Conservation (phyloP, 1,140 invertebrate species). For the Sycobia sp. region DNA sequence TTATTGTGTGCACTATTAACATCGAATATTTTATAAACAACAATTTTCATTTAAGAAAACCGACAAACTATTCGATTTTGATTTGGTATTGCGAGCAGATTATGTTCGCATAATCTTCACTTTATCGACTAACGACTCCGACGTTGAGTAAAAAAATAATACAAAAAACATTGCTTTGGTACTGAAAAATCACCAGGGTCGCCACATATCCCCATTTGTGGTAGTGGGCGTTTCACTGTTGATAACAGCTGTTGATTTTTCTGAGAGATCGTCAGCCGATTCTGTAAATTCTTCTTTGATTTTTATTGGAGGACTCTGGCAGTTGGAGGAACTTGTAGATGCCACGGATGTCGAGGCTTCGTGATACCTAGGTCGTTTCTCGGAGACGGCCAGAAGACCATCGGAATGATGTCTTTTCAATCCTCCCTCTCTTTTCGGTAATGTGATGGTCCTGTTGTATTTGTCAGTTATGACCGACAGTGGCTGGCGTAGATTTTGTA, state of each 20-base stretch:
- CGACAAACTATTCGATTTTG: no score
- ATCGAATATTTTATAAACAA: no score
- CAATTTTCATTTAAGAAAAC: no score
- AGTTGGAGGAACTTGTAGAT: conserved; percentile 36
- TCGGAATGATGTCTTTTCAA: conserved; percentile 51
- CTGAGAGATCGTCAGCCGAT: conserved; percentile 43
- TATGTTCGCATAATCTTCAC: no score
- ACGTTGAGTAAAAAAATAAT: neutral
- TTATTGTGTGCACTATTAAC: no score
- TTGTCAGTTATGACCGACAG: conserved; percentile 58
- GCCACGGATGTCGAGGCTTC: conserved; percentile 46
- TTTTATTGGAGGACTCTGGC: conserved; percentile 20
- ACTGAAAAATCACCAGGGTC: conserved; percentile 56
- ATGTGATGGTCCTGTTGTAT: conserved; percentile 42
- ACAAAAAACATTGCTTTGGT: conserved; percentile 13
- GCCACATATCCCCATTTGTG: conserved; percentile 60
- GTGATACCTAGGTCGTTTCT: conserved; percentile 51
- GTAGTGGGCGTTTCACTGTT: conserved; percentile 44
- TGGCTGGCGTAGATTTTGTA: conserved; percentile 47
- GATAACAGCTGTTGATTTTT: neutral
- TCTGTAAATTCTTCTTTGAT: conserved; percentile 41
- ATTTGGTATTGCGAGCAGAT: no score
- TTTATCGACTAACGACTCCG: neutral
- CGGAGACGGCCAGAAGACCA: conserved; percentile 51
- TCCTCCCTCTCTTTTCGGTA: conserved; percentile 38